These are phyloP conservation scores for Anodontia alba DNA, from an alignment of 2,888 invertebrate genomes.

Conservation along the genomic window DNA sequence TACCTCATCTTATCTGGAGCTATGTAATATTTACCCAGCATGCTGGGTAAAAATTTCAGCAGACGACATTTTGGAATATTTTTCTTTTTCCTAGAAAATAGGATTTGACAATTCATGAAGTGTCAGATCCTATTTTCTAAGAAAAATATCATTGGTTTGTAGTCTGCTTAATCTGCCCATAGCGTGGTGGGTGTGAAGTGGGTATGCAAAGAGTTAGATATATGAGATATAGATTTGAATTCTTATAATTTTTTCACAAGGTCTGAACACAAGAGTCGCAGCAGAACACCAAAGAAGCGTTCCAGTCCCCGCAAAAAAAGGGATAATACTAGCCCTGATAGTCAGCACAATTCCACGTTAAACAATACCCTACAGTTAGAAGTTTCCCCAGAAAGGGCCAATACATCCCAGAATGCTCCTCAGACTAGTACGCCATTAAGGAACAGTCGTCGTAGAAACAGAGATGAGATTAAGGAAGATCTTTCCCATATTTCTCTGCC, in stretches of 20 bases:
- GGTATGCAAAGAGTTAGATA: too few relatives aligned
- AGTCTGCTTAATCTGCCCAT: too few relatives aligned
- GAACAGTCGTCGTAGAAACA: conserved; percentile 25
- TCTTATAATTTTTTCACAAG: not conserved
- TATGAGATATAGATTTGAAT: too few relatives aligned
- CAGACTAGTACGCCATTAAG: conserved; percentile 58
- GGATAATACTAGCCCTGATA: conserved; percentile 44
- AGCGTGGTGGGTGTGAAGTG: too few relatives aligned
- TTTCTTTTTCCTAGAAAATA: too few relatives aligned
- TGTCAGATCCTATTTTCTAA: too few relatives aligned
- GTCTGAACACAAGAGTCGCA: conserved; percentile 10
- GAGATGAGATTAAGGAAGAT: conserved; percentile 35
- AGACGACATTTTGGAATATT: too few relatives aligned
- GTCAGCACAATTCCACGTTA: conserved; percentile 56
- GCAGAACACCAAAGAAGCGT: not conserved
- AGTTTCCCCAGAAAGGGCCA: conserved; percentile 53
- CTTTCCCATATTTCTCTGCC: conserved; percentile 52
- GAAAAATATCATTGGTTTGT: too few relatives aligned
- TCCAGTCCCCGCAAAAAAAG: conserved; percentile 21
- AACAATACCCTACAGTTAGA: conserved; percentile 55
- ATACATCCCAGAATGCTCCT: conserved; percentile 3
- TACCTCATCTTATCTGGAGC: too few relatives aligned
- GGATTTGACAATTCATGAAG: too few relatives aligned
- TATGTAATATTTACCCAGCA: too few relatives aligned
- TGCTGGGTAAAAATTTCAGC: too few relatives aligned